A percentile compares a stretch with the other conserved stretches of the same genome.
Conservation (phyloP, 2,888 invertebrate species). For the Criorhina ranunculi region DNA sequence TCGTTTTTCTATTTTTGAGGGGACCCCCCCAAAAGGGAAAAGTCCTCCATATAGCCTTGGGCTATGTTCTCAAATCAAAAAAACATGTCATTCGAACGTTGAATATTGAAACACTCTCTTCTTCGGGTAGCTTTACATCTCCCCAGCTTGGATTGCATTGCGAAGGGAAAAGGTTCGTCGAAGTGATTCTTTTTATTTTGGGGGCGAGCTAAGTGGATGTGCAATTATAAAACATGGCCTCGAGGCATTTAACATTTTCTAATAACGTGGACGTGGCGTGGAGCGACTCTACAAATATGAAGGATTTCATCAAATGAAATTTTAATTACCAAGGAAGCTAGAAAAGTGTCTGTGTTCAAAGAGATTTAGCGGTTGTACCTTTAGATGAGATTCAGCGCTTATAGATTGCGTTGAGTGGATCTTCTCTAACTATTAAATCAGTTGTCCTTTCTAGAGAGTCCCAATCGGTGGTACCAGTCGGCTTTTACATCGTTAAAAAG, state of each 20-base stretch:
- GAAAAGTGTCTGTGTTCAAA: not conserved
- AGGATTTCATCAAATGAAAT: conserved; percentile 42
- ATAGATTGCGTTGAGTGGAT: no score
- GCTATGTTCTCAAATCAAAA: conserved; percentile 59
- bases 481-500: no score
- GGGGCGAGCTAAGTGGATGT: conserved; percentile 60
- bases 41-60: conserved; percentile 34
- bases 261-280: conserved; percentile 47
- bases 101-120: conserved; percentile 47
- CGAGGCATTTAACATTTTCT: conserved; percentile 43
- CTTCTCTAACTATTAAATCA: no score
- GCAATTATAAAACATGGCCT: conserved; percentile 60
- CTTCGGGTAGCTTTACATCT: not conserved
- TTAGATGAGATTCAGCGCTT: no score
- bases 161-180: not conserved
- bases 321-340: conserved; percentile 40
- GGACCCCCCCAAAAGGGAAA: not conserved
- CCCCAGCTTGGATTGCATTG: conserved; percentile 9
- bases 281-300: not conserved
- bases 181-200: conserved; percentile 1
- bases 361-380: no score
- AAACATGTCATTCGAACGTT: conserved; percentile 66
- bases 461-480: no score
- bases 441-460: no score
- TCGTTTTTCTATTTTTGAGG: not conserved